phyloP scores from a whole-genome alignment of 2,888 invertebrate genomes.

The Caenorhabditis sulstoni region DNA sequence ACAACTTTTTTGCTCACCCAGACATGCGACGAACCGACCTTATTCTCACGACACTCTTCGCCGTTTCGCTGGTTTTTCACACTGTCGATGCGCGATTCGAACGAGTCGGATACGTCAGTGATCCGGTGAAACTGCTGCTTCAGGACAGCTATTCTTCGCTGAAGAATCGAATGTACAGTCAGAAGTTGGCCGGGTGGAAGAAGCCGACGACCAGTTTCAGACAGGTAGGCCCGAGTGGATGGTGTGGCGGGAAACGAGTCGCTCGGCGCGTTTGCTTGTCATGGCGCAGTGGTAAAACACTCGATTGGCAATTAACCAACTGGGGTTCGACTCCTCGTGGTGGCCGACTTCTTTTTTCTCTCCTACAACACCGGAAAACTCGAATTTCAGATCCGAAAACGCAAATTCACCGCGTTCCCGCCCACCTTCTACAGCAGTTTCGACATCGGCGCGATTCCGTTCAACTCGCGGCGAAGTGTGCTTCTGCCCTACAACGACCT shows the following conservation, averaged over 20 bases:
- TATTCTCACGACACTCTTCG: slow-evolving; percentile 33
- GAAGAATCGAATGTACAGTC: slow-evolving; percentile 62
- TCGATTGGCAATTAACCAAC: too few relatives aligned
- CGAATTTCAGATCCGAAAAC: slow-evolving; percentile 62
- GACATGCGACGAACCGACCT: slow-evolving; percentile 27
- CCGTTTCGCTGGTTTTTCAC: slow-evolving; percentile 17
- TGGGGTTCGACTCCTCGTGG: background rate
- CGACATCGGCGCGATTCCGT: slow-evolving; percentile 60
- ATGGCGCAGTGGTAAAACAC: too few relatives aligned
- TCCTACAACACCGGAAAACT: background rate
- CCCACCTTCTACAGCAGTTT: slow-evolving; percentile 64
- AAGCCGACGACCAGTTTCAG: slow-evolving; percentile 46
- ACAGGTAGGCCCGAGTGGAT: slow-evolving; percentile 60
- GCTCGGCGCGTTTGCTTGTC: too few relatives aligned
- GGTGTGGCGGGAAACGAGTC: too few relatives aligned
- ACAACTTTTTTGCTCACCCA: too few relatives aligned
- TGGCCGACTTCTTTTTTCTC: background rate
- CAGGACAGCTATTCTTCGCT: slow-evolving; percentile 69
- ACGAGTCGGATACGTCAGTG: slow-evolving; percentile 62
- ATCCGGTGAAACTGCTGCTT: slow-evolving; percentile 63
- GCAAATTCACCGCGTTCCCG: slow-evolving; percentile 66
- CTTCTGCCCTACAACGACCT: slow-evolving; percentile 60
- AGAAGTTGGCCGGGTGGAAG: slow-evolving; percentile 52
- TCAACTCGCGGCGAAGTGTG: slow-evolving; percentile 56
- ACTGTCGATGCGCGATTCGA: slow-evolving; percentile 44